A percentile compares a stretch with the other conserved stretches of the same genome.
Conservation (phyloP, 2,113 vertebrate species). For the Falcunculus frontatus region DNA sequence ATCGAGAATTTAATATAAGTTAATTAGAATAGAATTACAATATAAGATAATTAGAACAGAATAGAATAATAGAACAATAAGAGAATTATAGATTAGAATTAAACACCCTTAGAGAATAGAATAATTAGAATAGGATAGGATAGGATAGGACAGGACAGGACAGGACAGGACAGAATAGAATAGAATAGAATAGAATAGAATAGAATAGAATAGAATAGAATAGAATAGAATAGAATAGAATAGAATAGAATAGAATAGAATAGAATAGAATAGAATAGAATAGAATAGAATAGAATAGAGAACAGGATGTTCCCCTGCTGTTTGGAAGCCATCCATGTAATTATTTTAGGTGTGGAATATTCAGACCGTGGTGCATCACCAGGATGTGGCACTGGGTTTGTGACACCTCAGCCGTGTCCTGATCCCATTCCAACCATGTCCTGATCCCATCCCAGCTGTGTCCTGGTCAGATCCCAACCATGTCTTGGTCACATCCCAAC, state of each 20-base stretch:
- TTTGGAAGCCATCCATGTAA: neutral
- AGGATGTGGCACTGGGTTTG: neutral
- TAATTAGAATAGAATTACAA: neutral
- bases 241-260: neutral
- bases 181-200: too few relatives aligned
- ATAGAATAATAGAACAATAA: too few relatives aligned
- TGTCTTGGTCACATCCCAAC: neutral
- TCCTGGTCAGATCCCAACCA: rapidly evolving
- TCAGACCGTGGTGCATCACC: neutral
- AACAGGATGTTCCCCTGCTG: neutral
- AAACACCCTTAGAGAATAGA: neutral
- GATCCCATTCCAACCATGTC: neutral
- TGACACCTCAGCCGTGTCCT: rapidly evolving
- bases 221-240: neutral
- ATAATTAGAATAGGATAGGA: neutral
- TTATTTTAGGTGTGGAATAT: neutral
- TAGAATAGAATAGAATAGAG: neutral
- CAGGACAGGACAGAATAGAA: neutral
- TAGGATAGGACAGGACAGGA: too few relatives aligned
- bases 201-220: neutral
- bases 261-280: neutral
- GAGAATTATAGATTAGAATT: neutral
- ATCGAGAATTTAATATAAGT: neutral
- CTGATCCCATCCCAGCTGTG: neutral
- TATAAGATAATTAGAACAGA: too few relatives aligned